Percentiles rank a stretch among this genome's conserved stretches.
phyloP scores from a whole-genome alignment of 2,888 invertebrate species.

The Epinotia brunnichana region DNA sequence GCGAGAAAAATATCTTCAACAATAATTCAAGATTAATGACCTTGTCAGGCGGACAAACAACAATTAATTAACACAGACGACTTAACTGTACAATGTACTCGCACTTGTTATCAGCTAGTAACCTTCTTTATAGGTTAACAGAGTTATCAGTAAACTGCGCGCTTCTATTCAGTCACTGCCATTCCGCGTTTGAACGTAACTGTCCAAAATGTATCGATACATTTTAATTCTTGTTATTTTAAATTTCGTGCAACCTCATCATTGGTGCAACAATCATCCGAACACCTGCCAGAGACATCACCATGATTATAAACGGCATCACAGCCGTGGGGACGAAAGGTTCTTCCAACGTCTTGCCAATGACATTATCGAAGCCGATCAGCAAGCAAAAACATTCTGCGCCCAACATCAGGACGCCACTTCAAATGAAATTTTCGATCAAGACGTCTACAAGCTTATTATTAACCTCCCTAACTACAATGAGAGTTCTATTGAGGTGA shows the following conservation, averaged over 20 bases:
- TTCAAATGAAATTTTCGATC: conserved; percentile 25
- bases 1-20: background rate
- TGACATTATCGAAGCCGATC: conserved; percentile 29
- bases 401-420: conserved; percentile 5
- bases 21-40: background rate
- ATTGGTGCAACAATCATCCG: conserved; percentile 25
- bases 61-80: background rate
- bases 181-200: background rate
- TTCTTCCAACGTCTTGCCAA: conserved; percentile 29
- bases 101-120: conserved; percentile 7
- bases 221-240: conserved; percentile 20
- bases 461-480: conserved; percentile 23
- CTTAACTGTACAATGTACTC: background rate
- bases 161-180: conserved; percentile 2
- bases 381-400: conserved; percentile 27
- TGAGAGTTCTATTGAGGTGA: conserved; percentile 30
- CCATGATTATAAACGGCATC: background rate
- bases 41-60: background rate
- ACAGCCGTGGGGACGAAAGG: conserved; percentile 3
- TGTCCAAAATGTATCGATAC: conserved; percentile 29
- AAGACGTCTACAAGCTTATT: conserved; percentile 23
- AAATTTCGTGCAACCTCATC: conserved; percentile 24
- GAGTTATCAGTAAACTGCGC: conserved; percentile 18
- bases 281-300: conserved; percentile 12
- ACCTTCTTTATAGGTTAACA: conserved; percentile 15